Evolutionary conservation across 2,113 vertebrate genomes (phyloP).

Genomic region (Mohoua ochrocephala): DNA sequence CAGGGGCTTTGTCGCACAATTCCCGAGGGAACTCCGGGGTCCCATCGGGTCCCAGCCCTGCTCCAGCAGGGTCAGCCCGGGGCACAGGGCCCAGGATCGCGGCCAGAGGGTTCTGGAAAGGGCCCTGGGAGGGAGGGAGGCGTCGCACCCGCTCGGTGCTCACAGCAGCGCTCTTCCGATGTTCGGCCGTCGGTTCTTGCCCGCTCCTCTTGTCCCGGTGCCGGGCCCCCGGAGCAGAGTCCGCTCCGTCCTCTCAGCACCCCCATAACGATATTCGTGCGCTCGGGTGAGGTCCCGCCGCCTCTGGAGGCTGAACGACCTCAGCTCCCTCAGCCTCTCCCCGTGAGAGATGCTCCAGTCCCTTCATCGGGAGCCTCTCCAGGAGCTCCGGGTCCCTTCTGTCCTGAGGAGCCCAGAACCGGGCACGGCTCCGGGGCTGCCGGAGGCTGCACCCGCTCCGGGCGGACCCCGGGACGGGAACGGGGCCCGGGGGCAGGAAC

Average conservation of each 20-base stretch:
- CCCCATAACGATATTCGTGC: accelerated
- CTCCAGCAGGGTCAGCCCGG: not conserved
- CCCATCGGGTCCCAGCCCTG: not conserved
- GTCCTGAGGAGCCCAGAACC: not conserved
- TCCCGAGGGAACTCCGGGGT: too few relatives aligned
- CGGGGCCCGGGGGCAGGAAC: too few relatives aligned
- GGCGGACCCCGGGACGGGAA: not conserved
- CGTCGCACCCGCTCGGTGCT: accelerated
- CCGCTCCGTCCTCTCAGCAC: accelerated
- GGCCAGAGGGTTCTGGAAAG: accelerated
- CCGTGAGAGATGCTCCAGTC: accelerated
- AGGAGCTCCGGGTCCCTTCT: not conserved
- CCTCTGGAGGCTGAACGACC: accelerated
- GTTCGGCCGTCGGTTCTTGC: not conserved
- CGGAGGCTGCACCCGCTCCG: not conserved
- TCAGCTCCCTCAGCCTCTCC: not conserved
- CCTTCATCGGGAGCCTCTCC: not conserved
- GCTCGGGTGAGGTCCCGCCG: accelerated
- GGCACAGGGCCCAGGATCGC: accelerated
- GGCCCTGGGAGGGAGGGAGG: not conserved
- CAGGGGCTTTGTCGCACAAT: not conserved
- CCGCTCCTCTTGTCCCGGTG: not conserved
- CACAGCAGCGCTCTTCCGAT: accelerated
- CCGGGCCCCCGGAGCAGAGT: not conserved
- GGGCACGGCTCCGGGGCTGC: not conserved